phyloP scores from a whole-genome alignment of 2,888 invertebrate species.

The Limnephilus lunatus region DNA sequence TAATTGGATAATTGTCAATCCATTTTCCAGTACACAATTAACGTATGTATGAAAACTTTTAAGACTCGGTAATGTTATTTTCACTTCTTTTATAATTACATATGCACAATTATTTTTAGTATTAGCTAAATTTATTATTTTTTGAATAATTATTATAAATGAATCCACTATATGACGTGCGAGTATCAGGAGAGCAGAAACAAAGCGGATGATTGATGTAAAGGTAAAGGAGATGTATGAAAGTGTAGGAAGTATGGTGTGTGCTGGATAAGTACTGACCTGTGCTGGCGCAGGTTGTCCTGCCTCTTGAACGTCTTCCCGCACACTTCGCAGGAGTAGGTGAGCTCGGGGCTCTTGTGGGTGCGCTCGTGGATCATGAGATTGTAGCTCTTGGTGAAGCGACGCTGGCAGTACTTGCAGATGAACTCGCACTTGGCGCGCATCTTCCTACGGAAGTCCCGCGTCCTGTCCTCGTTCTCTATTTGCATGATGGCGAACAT shows the following conservation, averaged over 20 bases:
- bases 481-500: constrained; percentile 95
- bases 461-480: constrained; percentile 90
- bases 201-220: constrained; percentile 2
- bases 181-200: constrained; percentile 38
- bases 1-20: not conserved
- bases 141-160: not conserved
- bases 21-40: not conserved
- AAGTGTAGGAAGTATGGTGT: constrained; percentile 6
- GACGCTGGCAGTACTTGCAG: constrained; percentile 97
- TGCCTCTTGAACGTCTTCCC: constrained; percentile 98
- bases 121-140: not conserved
- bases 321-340: constrained; percentile 98
- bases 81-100: not conserved
- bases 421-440: constrained; percentile 98
- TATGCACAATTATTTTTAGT: not conserved
- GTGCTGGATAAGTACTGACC: constrained; percentile 78
- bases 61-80: too few species aligned
- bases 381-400: constrained; percentile 99
- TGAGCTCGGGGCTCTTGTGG: constrained; percentile 97
- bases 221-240: not conserved
- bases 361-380: constrained; percentile 98
- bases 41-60: not conserved
- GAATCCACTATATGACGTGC: not conserved
- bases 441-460: constrained; percentile 92
- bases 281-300: constrained; percentile 96